These are phyloP conservation scores for Oreohelix idahoensis DNA, from an alignment of 1,140 invertebrate genomes.

Conservation along the genomic window DNA sequence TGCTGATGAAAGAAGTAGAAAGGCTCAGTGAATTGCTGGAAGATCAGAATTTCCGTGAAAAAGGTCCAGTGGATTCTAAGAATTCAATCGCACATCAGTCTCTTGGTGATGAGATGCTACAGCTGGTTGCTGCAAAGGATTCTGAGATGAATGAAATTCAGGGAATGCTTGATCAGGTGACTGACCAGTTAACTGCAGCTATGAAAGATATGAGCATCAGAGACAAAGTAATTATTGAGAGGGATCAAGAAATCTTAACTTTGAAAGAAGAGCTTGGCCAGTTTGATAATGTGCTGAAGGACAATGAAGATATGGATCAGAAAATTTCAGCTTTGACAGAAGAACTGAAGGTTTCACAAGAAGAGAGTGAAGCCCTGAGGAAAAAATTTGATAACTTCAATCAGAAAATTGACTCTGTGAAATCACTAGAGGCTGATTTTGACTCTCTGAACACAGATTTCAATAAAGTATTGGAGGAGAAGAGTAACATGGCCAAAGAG, in stretches of 20 bases:
- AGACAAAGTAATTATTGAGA: slow-evolving; percentile 5
- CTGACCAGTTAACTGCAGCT: not conserved
- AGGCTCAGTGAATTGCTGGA: slow-evolving; percentile 33
- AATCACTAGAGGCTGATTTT: slow-evolving; percentile 59
- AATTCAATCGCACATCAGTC: not conserved
- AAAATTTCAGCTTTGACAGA: slow-evolving; percentile 1
- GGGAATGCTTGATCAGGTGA: not conserved
- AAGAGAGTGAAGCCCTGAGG: slow-evolving; percentile 54
- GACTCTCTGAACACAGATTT: slow-evolving; percentile 58
- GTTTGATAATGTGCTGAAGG: slow-evolving; percentile 22
- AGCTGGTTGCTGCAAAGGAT: slow-evolving; percentile 11
- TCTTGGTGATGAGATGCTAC: not conserved
- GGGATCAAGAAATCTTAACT: slow-evolving; percentile 29
- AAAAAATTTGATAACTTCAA: slow-evolving; percentile 49
- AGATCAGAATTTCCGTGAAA: not conserved
- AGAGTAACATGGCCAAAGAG: slow-evolving; percentile 63
- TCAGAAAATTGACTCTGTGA: slow-evolving; percentile 50
- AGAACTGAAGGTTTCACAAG: slow-evolving; percentile 37
- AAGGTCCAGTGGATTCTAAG: not conserved
- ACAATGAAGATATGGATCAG: slow-evolving; percentile 29
- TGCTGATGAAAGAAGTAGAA: slow-evolving; percentile 40
- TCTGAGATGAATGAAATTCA: slow-evolving; percentile 26
- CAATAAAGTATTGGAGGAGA: slow-evolving; percentile 59
- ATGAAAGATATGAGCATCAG: not conserved
- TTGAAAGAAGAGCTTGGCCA: slow-evolving; percentile 12